phyloP scores from a whole-genome alignment of 2,113 vertebrate species.

The Colistium nudipinnis region DNA sequence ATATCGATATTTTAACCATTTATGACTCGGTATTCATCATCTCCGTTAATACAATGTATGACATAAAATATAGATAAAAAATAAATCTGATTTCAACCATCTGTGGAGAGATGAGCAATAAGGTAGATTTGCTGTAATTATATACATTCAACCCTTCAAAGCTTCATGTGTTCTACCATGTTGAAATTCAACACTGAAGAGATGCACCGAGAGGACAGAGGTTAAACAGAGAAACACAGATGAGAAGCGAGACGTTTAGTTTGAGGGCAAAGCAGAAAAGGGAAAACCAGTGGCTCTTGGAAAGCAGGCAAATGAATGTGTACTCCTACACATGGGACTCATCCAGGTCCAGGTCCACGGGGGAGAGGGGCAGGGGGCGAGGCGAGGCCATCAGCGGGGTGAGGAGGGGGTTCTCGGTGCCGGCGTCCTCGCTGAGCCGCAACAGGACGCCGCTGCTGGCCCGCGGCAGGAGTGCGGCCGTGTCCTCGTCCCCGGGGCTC shows the following conservation, averaged over 20 bases:
- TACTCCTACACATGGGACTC: constrained; percentile 88
- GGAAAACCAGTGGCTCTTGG: background rate
- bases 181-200: background rate
- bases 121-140: constrained; percentile 24
- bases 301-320: background rate
- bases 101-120: background rate
- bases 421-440: constrained; percentile 85
- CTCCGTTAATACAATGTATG: background rate
- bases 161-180: background rate
- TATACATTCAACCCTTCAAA: constrained; percentile 42
- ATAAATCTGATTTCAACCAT: constrained; percentile 21
- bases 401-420: constrained; percentile 93
- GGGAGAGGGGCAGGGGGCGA: constrained; percentile 72
- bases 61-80: constrained; percentile 17
- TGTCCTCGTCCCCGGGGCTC: constrained; percentile 90
- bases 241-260: background rate
- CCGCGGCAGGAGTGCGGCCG: constrained; percentile 87
- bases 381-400: constrained; percentile 74
- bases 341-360: constrained; percentile 88
- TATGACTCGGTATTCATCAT: background rate
- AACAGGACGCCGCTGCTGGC: constrained; percentile 83
- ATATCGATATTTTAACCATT: constrained; percentile 3
- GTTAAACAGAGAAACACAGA: background rate
- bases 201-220: background rate
- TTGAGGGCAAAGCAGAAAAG: background rate